Evolutionary conservation across 2,797 vertebrate species (phyloP).

Genomic region (Taenioides sp.): DNA sequence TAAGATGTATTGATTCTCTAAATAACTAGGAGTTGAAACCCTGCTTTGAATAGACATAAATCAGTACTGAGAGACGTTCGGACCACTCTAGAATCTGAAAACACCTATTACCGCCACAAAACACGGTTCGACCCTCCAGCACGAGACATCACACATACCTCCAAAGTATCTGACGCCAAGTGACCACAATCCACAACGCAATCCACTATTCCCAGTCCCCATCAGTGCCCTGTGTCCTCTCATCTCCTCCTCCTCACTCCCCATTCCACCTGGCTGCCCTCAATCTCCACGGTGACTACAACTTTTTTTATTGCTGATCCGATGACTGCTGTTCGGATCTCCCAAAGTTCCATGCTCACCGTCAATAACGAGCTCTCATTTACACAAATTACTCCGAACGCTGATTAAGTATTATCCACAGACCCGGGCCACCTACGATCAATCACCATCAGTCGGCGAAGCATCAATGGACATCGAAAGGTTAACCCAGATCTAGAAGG

Average conservation of each 20-base stretch:
- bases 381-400: conserved; percentile 93
- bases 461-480: conserved; percentile 90
- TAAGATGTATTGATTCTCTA: too few species aligned
- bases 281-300: conserved; percentile 65
- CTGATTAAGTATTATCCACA: conserved; percentile 97
- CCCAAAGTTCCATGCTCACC: conserved; percentile 80
- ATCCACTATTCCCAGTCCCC: conserved; percentile 33
- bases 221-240: conserved; percentile 49
- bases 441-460: conserved; percentile 88
- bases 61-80: too few species aligned
- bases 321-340: conserved; percentile 69
- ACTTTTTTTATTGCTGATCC: conserved; percentile 78
- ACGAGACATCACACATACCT: not conserved
- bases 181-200: conserved; percentile 16
- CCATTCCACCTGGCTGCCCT: conserved; percentile 64
- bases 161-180: not conserved
- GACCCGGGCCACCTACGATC: conserved; percentile 89
- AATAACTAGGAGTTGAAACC: too few species aligned
- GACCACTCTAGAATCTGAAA: not conserved
- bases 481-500: conserved; percentile 87
- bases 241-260: conserved; percentile 58
- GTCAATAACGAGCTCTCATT: conserved; percentile 96
- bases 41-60: too few species aligned
- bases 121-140: not conserved
- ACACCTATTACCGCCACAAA: not conserved